Base-by-base conservation (phyloP, 2,113 vertebrate species). In the Dryoscopus gambensis region DNA sequence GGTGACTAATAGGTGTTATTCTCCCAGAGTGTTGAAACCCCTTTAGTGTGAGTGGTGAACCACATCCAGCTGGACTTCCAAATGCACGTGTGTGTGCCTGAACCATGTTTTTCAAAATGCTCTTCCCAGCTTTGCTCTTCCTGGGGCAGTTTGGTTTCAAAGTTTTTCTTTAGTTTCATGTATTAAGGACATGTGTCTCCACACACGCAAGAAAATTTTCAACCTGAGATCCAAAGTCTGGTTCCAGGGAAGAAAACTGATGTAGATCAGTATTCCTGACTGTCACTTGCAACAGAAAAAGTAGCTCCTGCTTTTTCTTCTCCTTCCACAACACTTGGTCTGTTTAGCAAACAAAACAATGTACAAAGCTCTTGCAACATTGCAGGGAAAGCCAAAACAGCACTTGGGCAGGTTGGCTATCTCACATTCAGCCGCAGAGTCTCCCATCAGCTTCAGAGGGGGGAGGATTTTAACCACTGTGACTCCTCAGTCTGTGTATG, bases 351-450 rank as follows among this genome's bases (percentile, higher is more conserved):
- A 76, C 25, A 68, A 15, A 64, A 30, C 7, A 0, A 49, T 23
- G 28, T 69, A 52, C 22, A 93, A 60, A 94, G 44, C 9, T 59
- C 62, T 82, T 87, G 74, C 70, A 77, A 40, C 20, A 37, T 33
- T 46, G 16, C 37, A 82, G 22, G 19, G 35, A 90, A 71, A 89
- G 44, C 8, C 49, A 67, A 78, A 82, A n/a, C 44, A 81, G 28
- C 0, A 1, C 6, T 71, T 3, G 0, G 46, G 53, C 83, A 79
- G 21, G 11, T 25, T 85, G 52, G 13, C 15, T 75, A 24, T 24
- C 65, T 79, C 0, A 0, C 0, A 1, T 55, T 79, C 1, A 1
- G 30, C 24, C 0, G 0, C 15, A 1, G 5, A 70, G 17, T 30
- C 16, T 85, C 42, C 49, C 28, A 28, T 56, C 3, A 8, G 0